Conservation (phyloP, 64 coral and sea anemone species). For the Cladopsammia gracilis region DNA sequence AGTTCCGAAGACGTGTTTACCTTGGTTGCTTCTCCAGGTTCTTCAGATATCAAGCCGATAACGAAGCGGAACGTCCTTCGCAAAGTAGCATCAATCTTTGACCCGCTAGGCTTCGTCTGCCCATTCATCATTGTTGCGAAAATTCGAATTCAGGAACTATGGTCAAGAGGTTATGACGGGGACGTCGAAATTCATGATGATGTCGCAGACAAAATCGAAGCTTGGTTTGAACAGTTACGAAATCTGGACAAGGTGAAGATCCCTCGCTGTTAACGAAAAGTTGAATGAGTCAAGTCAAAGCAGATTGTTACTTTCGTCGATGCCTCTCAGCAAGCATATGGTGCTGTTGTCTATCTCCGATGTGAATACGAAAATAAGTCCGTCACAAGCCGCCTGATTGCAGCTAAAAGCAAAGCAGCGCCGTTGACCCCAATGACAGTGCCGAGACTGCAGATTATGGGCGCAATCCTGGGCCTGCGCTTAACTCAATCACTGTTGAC, state of each 20-base stretch:
- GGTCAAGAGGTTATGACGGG: conserved; percentile 35
- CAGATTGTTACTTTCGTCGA: conserved; percentile 67
- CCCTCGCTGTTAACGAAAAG: conserved; percentile 24
- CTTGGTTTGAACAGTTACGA: conserved; percentile 59
- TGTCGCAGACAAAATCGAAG: conserved; percentile 26
- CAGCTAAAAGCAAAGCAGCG: conserved; percentile 57
- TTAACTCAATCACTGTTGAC: neutral
- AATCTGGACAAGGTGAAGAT: conserved; percentile 38
- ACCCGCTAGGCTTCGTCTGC: neutral
- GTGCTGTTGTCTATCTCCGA: conserved; percentile 44
- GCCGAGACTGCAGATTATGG: conserved; percentile 63
- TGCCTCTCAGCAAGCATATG: conserved; percentile 56
- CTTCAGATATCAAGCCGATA: neutral
- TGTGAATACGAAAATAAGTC: conserved; percentile 29
- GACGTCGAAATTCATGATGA: conserved; percentile 47
- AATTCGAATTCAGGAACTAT: conserved; percentile 1
- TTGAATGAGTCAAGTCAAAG: conserved; percentile 5
- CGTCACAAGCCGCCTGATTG: conserved; percentile 18
- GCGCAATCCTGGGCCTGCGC: conserved; percentile 32
- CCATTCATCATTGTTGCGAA: neutral
- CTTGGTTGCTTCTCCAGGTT: neutral
- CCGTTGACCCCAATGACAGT: conserved; percentile 48
- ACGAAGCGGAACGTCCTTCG: conserved; percentile 63
- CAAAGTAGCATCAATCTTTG: conserved; percentile 53
- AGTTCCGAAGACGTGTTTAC: conserved; percentile 48